A percentile compares a stretch with the other conserved stretches of the same genome.
Conservation (phyloP, 2,113 vertebrate species). For the Willisornis vidua region DNA sequence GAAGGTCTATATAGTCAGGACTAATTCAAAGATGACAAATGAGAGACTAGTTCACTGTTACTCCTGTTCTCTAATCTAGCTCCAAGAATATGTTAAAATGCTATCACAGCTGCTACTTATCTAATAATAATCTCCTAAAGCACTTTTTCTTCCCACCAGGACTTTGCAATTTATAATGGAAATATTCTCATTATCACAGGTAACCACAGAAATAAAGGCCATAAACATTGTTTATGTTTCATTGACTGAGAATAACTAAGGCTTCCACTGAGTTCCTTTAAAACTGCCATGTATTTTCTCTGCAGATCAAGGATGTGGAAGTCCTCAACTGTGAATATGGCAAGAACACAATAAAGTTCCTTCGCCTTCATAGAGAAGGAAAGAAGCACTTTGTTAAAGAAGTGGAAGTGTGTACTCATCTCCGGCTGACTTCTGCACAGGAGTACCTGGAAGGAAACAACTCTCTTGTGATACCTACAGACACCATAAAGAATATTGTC, state of each 20-base stretch:
- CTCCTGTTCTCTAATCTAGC: background rate
- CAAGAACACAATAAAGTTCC: constrained; percentile 89
- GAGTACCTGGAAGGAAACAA: constrained; percentile 91
- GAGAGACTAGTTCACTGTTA: background rate
- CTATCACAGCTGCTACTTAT: background rate
- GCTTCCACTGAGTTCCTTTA: background rate
- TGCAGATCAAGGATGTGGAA: constrained; percentile 81
- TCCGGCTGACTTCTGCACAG: constrained; percentile 84
- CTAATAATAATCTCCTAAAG: background rate
- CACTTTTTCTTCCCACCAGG: background rate
- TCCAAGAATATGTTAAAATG: background rate
- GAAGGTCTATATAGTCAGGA: background rate
- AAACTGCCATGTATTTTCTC: background rate
- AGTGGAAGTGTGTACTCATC: constrained; percentile 84
- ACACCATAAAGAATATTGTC: constrained; percentile 96
- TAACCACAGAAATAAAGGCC: background rate
- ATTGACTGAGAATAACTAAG: background rate
- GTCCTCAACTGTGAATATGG: constrained; percentile 92
- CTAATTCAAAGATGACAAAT: background rate
- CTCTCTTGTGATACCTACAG: constrained; percentile 91
- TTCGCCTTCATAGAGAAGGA: constrained; percentile 82
- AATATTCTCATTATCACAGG: background rate
- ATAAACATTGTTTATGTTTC: background rate
- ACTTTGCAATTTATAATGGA: background rate
- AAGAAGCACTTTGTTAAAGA: constrained; percentile 84